Percentiles rank a stretch among this genome's conserved stretches.
Evolutionary conservation across 2,113 vertebrate genomes (phyloP).

Genomic region (Jacana jacana): DNA sequence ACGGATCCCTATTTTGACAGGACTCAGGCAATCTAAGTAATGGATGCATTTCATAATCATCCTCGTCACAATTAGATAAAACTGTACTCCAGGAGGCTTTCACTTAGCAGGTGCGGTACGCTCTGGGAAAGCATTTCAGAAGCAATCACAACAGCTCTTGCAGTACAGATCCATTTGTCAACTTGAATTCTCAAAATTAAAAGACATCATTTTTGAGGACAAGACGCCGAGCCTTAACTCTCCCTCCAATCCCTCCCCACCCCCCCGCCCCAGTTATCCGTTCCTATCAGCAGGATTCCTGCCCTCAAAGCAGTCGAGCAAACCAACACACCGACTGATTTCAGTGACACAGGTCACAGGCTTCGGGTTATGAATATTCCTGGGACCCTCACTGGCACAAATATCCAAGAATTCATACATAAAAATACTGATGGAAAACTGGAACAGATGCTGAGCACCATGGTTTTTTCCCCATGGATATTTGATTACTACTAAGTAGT

Average conservation of each 20-base stretch:
- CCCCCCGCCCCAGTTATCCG: too few species aligned
- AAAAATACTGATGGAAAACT: background rate
- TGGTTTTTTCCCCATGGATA: background rate
- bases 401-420: background rate
- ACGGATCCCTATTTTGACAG: background rate
- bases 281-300: background rate
- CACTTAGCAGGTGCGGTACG: background rate
- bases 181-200: background rate
- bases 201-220: background rate
- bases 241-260: too few species aligned
- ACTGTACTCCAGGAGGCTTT: background rate
- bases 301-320: background rate
- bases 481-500: background rate
- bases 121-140: background rate
- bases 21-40: background rate
- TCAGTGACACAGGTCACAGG: background rate
- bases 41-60: background rate
- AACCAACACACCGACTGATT: background rate
- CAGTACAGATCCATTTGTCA: background rate
- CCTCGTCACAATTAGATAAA: background rate
- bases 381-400: background rate
- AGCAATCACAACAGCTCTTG: background rate
- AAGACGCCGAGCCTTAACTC: background rate
- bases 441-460: background rate
- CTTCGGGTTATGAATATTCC: accelerated